Base-by-base conservation (phyloP, 2,888 invertebrate species). In the Eumerus sabulonum region DNA sequence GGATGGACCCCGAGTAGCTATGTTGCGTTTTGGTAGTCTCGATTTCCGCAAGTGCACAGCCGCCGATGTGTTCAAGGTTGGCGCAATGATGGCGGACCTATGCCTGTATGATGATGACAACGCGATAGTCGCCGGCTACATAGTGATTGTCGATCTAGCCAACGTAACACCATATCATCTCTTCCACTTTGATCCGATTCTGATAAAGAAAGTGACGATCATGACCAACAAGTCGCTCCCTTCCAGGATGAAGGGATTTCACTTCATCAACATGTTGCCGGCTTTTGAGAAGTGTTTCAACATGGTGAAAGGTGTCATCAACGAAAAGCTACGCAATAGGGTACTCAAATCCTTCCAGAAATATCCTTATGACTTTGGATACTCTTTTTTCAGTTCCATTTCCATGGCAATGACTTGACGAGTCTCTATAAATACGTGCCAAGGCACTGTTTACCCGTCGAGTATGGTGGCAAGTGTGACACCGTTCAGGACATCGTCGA, bases 41-140 rank as follows among this genome's bases (percentile, higher is more conserved):
- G 88, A 91, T 82, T 87, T 90, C 2, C 85, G 87, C 0, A 85
- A 86, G 81, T 88, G 86, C 57, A 87, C 88, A 42, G 84, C 90
- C 45, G 70, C 85, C 5, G 90, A 90, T 72, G 81, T 91, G 16
- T 86, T 91, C 59, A 91, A 90, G 84, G 86, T 90, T 1, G 89
- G 90, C 16, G 88, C 90, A 64, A 91, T 92, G 91, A 86, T 91
- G 35, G 88, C 90, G 45, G 92, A 92, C 83, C 89, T 92, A 77
- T 85, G 91, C 79, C 84, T 92, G 83, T 85, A 90, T 27, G 92
- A 92, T 84, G 92, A 92, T 83, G 92, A 92, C 83, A 90, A 91
- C 83, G 89, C 89, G 44, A 86, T 89, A 45, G 86, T 91, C 19
- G 85, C 88, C 70, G 91, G 91, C 57, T 89, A 82, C 59, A 36